Evolutionary conservation across 2,113 vertebrate genomes (phyloP).

Genomic region (Corydoras sp.): DNA sequence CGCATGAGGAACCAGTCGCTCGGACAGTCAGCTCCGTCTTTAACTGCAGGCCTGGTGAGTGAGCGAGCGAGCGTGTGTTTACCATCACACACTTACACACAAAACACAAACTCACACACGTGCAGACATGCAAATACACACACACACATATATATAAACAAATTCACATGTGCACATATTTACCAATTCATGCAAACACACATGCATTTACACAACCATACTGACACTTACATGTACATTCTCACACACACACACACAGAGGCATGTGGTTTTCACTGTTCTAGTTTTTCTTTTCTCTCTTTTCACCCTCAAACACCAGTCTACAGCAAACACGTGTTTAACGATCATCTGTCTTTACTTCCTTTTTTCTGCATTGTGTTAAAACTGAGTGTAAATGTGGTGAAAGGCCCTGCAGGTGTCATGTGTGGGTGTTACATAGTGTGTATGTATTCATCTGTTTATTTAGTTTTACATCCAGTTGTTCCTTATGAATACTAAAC

Average conservation of each 20-base stretch:
- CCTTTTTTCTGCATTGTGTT: too few relatives aligned
- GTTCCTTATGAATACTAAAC: too few relatives aligned
- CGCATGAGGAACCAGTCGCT: constrained; percentile 90
- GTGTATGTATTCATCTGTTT: background rate
- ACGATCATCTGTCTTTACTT: too few relatives aligned
- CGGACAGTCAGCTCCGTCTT: constrained; percentile 91
- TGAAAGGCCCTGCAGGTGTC: background rate
- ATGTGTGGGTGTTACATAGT: background rate
- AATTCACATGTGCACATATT: background rate
- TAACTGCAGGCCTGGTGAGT: constrained; percentile 90
- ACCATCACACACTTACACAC: background rate
- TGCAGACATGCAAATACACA: background rate
- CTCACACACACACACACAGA: too few relatives aligned
- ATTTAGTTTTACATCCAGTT: too few relatives aligned
- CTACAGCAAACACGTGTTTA: too few relatives aligned
- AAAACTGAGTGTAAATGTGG: too few relatives aligned
- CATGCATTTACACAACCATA: too few relatives aligned
- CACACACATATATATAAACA: background rate
- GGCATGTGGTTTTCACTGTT: too few relatives aligned
- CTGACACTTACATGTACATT: too few relatives aligned
- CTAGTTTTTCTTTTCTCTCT: too few relatives aligned
- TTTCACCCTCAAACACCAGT: too few relatives aligned
- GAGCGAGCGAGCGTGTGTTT: background rate
- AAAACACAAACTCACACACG: background rate
- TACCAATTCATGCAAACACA: background rate